Evolutionary conservation across 2,888 invertebrate species (phyloP).

Genomic region (Eristalis tenax): DNA sequence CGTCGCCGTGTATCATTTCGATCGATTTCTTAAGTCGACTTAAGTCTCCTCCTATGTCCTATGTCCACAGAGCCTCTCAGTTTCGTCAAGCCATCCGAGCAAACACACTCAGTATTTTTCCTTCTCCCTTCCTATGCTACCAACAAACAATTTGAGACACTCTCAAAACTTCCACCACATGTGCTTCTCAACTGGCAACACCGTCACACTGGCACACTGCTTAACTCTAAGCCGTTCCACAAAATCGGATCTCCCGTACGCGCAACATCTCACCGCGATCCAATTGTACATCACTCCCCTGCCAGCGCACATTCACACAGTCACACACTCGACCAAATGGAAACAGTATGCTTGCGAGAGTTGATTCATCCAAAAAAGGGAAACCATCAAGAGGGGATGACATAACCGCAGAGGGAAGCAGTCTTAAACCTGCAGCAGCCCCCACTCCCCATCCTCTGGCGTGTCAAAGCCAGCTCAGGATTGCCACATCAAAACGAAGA

Average conservation of each 20-base stretch:
- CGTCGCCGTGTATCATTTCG: too few species aligned
- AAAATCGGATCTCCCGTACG: slow-evolving; percentile 37
- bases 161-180: neutral
- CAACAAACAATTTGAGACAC: too few species aligned
- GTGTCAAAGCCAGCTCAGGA: slow-evolving; percentile 21
- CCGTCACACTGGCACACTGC: neutral
- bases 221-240: slow-evolving; percentile 38
- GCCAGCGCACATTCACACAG: neutral
- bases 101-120: too few species aligned
- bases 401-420: neutral
- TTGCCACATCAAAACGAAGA: neutral
- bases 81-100: too few species aligned
- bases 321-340: neutral
- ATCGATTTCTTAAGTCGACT: too few species aligned
- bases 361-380: slow-evolving; percentile 1
- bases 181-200: slow-evolving; percentile 19
- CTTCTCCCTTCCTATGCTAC: too few species aligned
- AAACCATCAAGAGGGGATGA: neutral
- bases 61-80: too few species aligned
- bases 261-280: slow-evolving; percentile 21
- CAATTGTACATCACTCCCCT: slow-evolving; percentile 16
- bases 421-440: neutral
- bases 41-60: too few species aligned
- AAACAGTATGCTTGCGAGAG: neutral
- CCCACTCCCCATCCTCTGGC: neutral